Evolutionary conservation across 2,888 invertebrate species (phyloP), one percentile per base, ranked within the genome.

Genomic region (Scaptomyza parva): DNA sequence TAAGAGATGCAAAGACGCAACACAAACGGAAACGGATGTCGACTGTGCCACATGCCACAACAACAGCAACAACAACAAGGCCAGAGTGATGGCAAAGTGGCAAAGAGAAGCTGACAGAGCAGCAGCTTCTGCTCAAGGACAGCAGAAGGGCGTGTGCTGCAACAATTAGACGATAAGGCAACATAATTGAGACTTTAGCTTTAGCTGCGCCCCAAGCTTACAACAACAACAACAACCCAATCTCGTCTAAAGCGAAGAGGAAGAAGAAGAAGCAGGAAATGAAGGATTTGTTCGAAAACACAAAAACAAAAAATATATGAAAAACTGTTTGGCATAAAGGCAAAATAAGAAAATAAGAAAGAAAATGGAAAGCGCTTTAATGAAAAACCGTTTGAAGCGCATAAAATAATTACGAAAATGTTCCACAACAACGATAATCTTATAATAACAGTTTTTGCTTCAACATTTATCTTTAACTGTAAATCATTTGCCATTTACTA

Each of bases 1-100:
- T 40, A 12, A 2, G 22, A 12, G 20, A 33, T 39, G 30, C 39
- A 14, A 52, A n/a, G n/a, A n/a, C n/a, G 54, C 68, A 66, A 41
- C 26, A 43, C 64, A 65, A 78, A 60, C 79, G 80, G 86, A 80
- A 80, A 62, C 86, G 80, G 83, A 80, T 76, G 86, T 85, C 54
- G 51, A 70, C 76, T 35, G 39, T 66, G 69, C 52, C 55, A 52
- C 69, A 65, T 58, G 73, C 68, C 67, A 59, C 30, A 39, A 33
- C 39, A 41, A 17, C 33, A 40, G 30, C 39, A 53, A 11, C 40
- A 28, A 6, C 30, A 24, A 5, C 28, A 22, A 8, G 12, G 17
- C 7, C 26, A 35, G 37, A 9, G 37, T 17, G 35, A 9, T 14
- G 17, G 14, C 33, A 14, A 28, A 37, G 14, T 11, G 35, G 12